phyloP scores from a whole-genome alignment of 23 tunicate genomes.

The Halocynthia aurantium region DNA sequence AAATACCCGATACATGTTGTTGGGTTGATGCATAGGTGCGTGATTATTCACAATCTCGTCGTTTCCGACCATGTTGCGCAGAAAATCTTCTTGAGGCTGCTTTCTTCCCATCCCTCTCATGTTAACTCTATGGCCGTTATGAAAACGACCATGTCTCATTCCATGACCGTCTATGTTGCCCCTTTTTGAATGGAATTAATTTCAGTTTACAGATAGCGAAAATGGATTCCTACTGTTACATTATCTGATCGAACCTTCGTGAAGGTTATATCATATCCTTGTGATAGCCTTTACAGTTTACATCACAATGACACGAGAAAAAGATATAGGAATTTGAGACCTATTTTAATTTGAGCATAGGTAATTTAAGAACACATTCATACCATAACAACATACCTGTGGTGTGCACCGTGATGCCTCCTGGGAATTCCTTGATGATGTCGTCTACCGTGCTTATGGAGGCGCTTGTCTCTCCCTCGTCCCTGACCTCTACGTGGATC shows the following conservation, averaged over 20 bases:
- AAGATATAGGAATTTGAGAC: too few species aligned
- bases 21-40: neutral
- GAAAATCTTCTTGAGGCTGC: conserved; percentile 68
- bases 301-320: too few species aligned
- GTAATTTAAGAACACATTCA: too few species aligned
- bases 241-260: too few species aligned
- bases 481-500: conserved; percentile 12
- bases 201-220: too few species aligned
- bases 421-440: conserved; percentile 33
- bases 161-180: neutral
- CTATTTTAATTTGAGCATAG: too few species aligned
- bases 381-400: too few species aligned
- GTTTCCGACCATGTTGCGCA: conserved; percentile 69
- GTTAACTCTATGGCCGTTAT: neutral
- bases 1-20: neutral
- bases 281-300: too few species aligned
- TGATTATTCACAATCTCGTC: conserved; percentile 57
- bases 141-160: conserved; percentile 10
- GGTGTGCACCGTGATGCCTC: conserved; percentile 14
- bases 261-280: too few species aligned
- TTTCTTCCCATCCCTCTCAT: conserved; percentile 11
- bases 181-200: too few species aligned
- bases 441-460: conserved; percentile 30
- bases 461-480: conserved; percentile 14
- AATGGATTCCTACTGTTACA: too few species aligned